phyloP scores from a whole-genome alignment of 2,113 vertebrate genomes.

The Pandion haliaetus region DNA sequence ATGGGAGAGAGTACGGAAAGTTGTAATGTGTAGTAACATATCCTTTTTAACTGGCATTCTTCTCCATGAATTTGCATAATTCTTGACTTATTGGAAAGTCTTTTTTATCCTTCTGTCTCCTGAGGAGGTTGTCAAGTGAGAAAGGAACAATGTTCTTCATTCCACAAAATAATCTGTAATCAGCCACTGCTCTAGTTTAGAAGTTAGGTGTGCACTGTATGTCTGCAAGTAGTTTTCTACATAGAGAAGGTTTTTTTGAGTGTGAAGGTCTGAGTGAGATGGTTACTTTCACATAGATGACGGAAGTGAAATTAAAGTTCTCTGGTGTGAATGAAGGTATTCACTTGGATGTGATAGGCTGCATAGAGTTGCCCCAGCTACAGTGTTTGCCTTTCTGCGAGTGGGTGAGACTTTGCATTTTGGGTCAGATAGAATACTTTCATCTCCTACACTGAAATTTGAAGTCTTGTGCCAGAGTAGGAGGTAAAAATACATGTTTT shows the following conservation, averaged over 20 bases:
- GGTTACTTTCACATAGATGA: neutral
- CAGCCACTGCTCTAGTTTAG: neutral
- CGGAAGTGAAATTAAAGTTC: neutral
- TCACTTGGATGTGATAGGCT: neutral
- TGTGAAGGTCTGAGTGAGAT: neutral
- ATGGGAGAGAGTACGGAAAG: neutral
- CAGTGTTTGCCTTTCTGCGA: neutral
- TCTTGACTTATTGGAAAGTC: neutral
- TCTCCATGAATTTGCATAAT: neutral
- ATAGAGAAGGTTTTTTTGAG: neutral
- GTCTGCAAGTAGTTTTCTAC: neutral
- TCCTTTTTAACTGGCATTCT: neutral
- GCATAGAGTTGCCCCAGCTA: neutral
- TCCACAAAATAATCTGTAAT: neutral
- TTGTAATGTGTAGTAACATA: neutral
- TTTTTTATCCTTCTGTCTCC: neutral
- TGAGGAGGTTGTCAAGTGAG: neutral
- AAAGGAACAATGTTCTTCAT: neutral
- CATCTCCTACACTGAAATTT: neutral
- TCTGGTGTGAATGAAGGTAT: neutral
- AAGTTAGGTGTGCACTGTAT: neutral
- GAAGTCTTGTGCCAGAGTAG: neutral
- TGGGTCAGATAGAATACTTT: neutral
- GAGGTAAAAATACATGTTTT: neutral
- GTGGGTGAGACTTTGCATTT: neutral